Evolutionary conservation across 92 coral and sea anemone species (phyloP).

Genomic region (Diadumene lineata): DNA sequence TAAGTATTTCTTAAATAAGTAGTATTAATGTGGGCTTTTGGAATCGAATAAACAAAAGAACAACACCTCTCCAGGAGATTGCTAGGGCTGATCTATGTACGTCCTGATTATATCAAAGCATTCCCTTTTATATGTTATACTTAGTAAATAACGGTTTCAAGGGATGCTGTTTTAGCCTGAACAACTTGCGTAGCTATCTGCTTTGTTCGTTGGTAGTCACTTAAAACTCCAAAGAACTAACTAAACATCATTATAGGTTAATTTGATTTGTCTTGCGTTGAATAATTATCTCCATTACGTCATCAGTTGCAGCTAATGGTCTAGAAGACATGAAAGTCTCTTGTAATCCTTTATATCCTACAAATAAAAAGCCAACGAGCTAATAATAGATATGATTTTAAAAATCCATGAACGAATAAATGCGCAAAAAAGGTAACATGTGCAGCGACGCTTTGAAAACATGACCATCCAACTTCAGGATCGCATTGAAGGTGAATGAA

Average conservation of each 20-base stretch:
- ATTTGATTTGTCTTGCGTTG: neutral
- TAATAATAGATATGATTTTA: no score
- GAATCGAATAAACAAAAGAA: neutral
- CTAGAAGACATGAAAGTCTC: no score
- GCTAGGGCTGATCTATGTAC: neutral
- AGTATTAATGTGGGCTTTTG: neutral
- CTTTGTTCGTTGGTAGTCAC: neutral
- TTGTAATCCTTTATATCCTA: no score
- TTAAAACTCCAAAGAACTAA: neutral
- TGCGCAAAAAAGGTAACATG: no score
- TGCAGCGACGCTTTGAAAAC: no score
- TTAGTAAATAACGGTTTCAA: neutral
- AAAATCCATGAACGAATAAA: no score
- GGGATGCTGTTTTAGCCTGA: neutral
- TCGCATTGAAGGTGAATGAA: no score
- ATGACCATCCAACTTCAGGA: no score
- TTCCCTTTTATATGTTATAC: neutral
- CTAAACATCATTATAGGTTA: neutral
- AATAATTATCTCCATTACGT: neutral
- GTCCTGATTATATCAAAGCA: neutral
- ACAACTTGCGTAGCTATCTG: neutral
- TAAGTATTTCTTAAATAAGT: neutral
- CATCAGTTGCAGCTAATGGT: no score
- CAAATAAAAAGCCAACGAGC: no score
- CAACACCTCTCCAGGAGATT: neutral